Conservation (phyloP, 2,113 vertebrate genomes). For the Gallinago paraguaiae region DNA sequence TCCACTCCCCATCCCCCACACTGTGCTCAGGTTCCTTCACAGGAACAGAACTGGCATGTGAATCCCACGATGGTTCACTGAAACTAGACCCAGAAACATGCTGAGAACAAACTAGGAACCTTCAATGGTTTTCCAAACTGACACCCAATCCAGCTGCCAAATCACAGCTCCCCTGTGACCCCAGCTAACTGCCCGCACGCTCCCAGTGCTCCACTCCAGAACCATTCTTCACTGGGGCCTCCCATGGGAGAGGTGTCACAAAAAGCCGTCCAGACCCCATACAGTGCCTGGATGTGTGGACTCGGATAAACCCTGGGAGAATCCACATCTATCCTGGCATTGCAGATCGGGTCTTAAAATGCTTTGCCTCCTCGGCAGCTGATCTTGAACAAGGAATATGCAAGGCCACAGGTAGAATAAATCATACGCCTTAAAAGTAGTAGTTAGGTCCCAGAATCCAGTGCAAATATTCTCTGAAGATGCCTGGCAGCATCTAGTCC, state of each 20-base stretch:
- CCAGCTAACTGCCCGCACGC: background rate
- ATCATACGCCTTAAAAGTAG: background rate
- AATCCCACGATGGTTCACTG: background rate
- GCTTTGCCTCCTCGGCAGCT: background rate
- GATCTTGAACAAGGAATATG: slow-evolving; percentile 53
- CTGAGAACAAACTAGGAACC: background rate
- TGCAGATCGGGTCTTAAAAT: background rate
- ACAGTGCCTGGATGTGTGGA: background rate
- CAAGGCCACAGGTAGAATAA: slow-evolving; percentile 55
- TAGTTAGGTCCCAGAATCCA: slow-evolving; percentile 33
- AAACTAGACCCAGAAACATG: background rate
- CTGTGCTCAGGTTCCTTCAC: background rate
- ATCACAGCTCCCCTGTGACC: background rate
- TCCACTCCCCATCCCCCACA: background rate
- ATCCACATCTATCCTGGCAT: background rate
- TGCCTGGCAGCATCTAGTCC: background rate
- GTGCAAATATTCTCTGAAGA: slow-evolving; percentile 29
- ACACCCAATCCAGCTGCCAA: background rate
- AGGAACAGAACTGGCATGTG: background rate
- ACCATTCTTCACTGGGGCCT: background rate
- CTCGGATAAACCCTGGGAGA: background rate
- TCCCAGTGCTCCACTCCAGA: background rate
- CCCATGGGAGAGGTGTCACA: background rate
- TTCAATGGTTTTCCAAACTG: background rate
- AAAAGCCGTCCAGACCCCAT: background rate